phyloP scores from a whole-genome alignment of 2,113 vertebrate genomes.

The Taurulus bubalis region DNA sequence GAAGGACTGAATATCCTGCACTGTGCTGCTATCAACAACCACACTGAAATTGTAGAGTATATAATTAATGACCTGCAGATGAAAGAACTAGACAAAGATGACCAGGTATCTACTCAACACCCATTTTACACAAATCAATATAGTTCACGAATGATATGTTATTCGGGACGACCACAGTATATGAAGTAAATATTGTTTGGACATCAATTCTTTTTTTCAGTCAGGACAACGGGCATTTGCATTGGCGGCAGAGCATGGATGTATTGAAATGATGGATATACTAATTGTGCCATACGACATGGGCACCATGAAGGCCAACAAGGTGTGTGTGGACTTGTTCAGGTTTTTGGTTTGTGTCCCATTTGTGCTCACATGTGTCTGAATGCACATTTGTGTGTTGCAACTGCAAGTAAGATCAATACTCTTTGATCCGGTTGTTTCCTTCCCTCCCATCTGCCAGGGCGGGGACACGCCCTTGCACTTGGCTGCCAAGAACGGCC shows the following conservation, averaged over 20 bases:
- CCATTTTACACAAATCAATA: neutral
- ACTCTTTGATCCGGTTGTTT: constrained; percentile 63
- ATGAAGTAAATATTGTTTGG: neutral
- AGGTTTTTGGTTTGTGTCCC: neutral
- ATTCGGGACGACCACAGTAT: neutral
- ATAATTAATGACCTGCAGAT: constrained; percentile 91
- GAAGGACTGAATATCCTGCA: constrained; percentile 91
- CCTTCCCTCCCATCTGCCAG: constrained; percentile 76
- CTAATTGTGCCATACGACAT: constrained; percentile 85
- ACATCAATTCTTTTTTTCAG: constrained; percentile 69
- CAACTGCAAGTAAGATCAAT: constrained; percentile 53
- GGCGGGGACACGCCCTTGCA: constrained; percentile 91
- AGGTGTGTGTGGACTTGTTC: constrained; percentile 75
- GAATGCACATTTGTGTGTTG: constrained; percentile 31
- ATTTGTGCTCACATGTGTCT: neutral
- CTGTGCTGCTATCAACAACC: constrained; percentile 91
- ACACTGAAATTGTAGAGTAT: constrained; percentile 86
- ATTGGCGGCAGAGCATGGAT: constrained; percentile 87
- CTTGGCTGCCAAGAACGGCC: constrained; percentile 88
- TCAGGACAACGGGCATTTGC: constrained; percentile 88
- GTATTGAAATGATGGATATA: constrained; percentile 85
- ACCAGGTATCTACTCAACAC: constrained; percentile 75
- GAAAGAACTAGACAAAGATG: constrained; percentile 87
- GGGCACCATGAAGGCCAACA: constrained; percentile 88
- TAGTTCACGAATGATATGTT: neutral